Conservation (phyloP, 2,113 vertebrate species). For the Eonycteris spelaea region DNA sequence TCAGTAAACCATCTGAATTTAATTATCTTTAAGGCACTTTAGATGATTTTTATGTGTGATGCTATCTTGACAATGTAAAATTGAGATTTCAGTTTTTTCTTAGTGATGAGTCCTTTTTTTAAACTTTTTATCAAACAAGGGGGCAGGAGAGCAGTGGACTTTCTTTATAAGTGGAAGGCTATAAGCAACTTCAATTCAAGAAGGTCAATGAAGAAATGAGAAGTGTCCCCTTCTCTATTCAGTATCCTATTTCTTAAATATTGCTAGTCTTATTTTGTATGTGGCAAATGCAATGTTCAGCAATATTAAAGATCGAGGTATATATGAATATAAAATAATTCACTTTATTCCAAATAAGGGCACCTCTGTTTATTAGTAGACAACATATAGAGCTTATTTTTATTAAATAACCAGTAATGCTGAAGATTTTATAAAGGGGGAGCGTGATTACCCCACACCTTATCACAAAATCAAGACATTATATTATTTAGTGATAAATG, state of each 20-base stretch:
- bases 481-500: not conserved
- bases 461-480: not conserved
- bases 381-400: not conserved
- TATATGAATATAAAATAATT: not conserved
- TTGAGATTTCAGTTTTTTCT: not conserved
- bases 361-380: not conserved
- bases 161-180: not conserved
- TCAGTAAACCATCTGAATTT: not conserved
- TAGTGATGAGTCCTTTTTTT: not conserved
- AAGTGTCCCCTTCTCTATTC: not conserved
- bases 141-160: not conserved
- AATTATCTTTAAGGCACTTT: not conserved
- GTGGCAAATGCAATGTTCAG: not conserved
- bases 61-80: not conserved
- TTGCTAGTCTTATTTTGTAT: not conserved
- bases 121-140: not conserved
- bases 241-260: not conserved
- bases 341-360: not conserved
- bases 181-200: not conserved
- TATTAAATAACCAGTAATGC: not conserved
- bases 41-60: not conserved
- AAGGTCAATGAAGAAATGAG: not conserved
- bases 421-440: not conserved
- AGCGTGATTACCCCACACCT: not conserved
- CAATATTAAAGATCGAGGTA: not conserved